These are phyloP conservation scores for Chymomyza fuscimana DNA, from an alignment of 2,888 invertebrate species.

Conservation along the genomic window DNA sequence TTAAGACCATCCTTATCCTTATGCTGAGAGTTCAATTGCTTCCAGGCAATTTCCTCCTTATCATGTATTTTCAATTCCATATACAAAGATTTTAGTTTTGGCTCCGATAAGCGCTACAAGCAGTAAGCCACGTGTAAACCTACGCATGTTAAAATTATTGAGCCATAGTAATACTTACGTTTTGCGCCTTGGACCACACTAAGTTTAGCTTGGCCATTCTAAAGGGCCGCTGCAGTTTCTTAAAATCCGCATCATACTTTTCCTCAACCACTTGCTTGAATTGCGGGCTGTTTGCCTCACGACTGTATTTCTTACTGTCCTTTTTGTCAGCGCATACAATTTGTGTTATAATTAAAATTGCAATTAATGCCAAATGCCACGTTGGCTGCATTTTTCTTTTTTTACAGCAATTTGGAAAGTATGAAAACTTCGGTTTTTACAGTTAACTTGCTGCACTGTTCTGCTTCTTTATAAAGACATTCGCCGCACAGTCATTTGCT, in stretches of 20 bases:
- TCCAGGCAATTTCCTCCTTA: slow-evolving; percentile 92
- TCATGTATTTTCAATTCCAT: slow-evolving; percentile 95
- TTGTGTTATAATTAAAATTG: slow-evolving; percentile 44
- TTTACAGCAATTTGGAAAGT: background rate
- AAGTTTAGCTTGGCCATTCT: slow-evolving; percentile 94
- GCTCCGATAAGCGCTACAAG: slow-evolving; percentile 86
- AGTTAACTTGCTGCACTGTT: background rate
- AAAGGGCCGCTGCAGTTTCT: slow-evolving; percentile 90
- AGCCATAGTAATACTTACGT: slow-evolving; percentile 82
- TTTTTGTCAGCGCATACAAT: slow-evolving; percentile 60
- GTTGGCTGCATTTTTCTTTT: slow-evolving; percentile 33
- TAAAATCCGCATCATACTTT: slow-evolving; percentile 82
- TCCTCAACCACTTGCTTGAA: slow-evolving; percentile 68
- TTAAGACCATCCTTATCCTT: slow-evolving; percentile 92
- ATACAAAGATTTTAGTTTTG: slow-evolving; percentile 91
- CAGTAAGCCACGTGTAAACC: slow-evolving; percentile 3
- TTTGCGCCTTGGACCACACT: slow-evolving; percentile 93
- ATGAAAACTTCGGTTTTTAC: background rate
- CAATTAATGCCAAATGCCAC: slow-evolving; percentile 35
- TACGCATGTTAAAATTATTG: background rate
- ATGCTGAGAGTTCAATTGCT: slow-evolving; percentile 89
- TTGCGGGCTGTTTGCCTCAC: slow-evolving; percentile 69
- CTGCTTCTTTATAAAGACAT: background rate
- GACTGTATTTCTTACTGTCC: slow-evolving; percentile 74
- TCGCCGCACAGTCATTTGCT: background rate